Percentiles rank a stretch among this genome's conserved stretches.
Conservation (phyloP, 2,888 invertebrate genomes). For the Abscondita cerata region DNA sequence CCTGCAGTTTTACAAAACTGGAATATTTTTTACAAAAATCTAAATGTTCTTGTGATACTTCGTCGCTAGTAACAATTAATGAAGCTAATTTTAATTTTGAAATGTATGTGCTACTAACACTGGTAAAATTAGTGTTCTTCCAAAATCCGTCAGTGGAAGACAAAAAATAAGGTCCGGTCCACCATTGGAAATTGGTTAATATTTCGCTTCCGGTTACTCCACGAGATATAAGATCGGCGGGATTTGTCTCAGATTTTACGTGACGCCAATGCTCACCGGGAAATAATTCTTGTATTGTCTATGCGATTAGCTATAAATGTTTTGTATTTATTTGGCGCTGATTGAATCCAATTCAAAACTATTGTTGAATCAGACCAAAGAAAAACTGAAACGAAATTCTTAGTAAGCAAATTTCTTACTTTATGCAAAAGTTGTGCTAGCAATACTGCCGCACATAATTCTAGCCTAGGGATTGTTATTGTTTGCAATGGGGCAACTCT, state of each 20-base stretch:
- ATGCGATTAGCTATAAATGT: constrained; percentile 33
- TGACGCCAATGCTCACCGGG: constrained; percentile 18
- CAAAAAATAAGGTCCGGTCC: constrained; percentile 16
- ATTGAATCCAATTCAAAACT: constrained; percentile 29
- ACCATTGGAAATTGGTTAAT: constrained; percentile 34
- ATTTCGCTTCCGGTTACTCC: constrained; percentile 23
- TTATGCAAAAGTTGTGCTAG: constrained; percentile 18
- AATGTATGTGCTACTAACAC: too few relatives aligned
- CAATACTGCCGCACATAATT: constrained; percentile 24
- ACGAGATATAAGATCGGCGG: constrained; percentile 24
- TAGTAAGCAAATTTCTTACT: not conserved
- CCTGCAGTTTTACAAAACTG: not conserved
- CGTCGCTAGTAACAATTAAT: too few relatives aligned
- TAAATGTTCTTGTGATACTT: too few relatives aligned
- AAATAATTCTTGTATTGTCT: constrained; percentile 19
- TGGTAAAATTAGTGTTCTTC: too few relatives aligned
- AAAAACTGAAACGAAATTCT: not conserved
- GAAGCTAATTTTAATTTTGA: not conserved
- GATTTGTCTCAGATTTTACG: constrained; percentile 24
- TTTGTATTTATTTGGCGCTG: constrained; percentile 22
- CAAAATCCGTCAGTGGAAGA: not conserved
- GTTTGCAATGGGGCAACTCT: constrained; percentile 22
- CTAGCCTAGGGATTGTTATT: constrained; percentile 22
- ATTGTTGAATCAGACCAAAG: constrained; percentile 38
- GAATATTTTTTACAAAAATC: constrained; percentile 4